Evolutionary conservation across 2,888 invertebrate species (phyloP), one percentile per base, ranked within the genome.

Genomic region (Tenthredo notha): DNA sequence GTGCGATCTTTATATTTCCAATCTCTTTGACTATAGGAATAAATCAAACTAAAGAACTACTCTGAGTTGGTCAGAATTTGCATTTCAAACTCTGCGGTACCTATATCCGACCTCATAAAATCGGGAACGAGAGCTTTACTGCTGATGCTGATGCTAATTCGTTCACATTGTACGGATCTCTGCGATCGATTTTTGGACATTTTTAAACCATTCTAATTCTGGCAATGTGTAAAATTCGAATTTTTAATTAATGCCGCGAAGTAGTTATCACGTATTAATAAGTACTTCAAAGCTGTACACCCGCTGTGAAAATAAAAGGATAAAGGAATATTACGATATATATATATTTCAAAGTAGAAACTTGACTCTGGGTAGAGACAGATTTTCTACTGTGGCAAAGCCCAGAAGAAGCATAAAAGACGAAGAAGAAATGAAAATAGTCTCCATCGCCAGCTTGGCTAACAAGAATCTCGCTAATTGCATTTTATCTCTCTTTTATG

Each of bases 381-480:
- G 29, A 12, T 83, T 67, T 54, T 65, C 43, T 33, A 18, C 21
- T 47, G 83, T n/a, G 18, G 29, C 29, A 43, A 67, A 83, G 58
- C 58, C 40, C 37, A 37, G 80, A 83, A 67, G 67, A 33, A 83
- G 83, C 18, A 67, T 43, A 33, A 67, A 83, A 47, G 83, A 65
- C 33, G 47, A 25, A 37, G 58, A 67, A 67, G 67, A 67, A 75
- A 74, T 75, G 58, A 61, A 84, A 75, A 84, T 61, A 50, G 74
- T 74, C 43, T 74, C 47, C 54, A 75, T 84, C 84, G 77, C 78
- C 84, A 61, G 84, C 65, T 72, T 78, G 84, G 83, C 83, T 83
- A 83, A 83, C 83, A 83, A 70, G 86, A 87, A 87, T 87, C 85
- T 80, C 83, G 86, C 85, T 86, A 87, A 87, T 87, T 87, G 85